Evolutionary conservation across 2,113 vertebrate species (phyloP), one percentile per base, ranked within the genome.

Genomic region (Lasiurus cinereus): DNA sequence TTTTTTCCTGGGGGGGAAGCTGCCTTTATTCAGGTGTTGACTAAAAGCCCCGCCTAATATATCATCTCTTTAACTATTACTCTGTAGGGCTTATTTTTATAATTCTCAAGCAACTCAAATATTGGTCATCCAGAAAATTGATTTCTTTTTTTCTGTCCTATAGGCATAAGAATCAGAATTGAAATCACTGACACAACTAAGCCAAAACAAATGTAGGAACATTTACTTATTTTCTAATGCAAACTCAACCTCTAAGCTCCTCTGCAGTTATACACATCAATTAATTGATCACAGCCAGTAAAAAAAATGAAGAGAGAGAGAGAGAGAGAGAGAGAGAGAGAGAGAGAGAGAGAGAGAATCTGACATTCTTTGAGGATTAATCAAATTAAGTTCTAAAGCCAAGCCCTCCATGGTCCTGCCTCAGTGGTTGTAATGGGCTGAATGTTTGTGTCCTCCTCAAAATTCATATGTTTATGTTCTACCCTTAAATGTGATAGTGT

Each of bases 101-200:
- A 70, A 87, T 74, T 74, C 80, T 52, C 33, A 70, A 93, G 92
- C 88, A 91, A 94, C 87, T 95, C 85, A 83, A 94, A 62, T 50
- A 43, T 43, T 93, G 90, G 46, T 39, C 92, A 89, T 91, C 93
- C 79, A 94, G 93, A 97, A 97, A 90, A 91, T 91, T 46, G 64
- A 67, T 89, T 77, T 48, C 31, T 95, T 90, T 91, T 91, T 69
- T 79, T 43, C 64, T 43, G 90, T 97, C 54, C 90, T 96, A 46
- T 8, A 56, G 88, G 72, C 87, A 90, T 59, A 78, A 5, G 69
- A 21, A 83, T 62, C n/a, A 67, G 50, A 96, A 93, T 8, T 93
- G 78, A 96, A 96, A 93, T 95, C 83, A 83, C 52, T 54, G 27
- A 39, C 31, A 83, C 72, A 88, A 74, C 43, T n/a, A 24, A 95